Evolutionary conservation across 2,113 vertebrate species (phyloP).

Genomic region (Etheostoma cragini): DNA sequence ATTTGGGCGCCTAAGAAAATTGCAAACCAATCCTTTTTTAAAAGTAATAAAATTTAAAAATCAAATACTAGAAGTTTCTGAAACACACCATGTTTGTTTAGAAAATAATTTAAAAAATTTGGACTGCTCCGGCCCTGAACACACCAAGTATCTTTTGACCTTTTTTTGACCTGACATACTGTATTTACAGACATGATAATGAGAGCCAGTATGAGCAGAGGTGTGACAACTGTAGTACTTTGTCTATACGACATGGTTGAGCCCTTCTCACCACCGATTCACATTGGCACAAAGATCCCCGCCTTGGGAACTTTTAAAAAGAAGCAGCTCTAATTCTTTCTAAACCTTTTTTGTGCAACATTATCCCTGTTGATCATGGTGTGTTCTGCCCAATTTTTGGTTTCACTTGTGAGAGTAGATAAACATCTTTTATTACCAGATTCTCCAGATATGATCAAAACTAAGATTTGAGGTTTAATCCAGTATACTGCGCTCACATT

Average conservation of each 20-base stretch:
- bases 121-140: background rate
- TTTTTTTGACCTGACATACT: background rate
- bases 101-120: too few relatives aligned
- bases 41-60: background rate
- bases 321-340: background rate
- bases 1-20: background rate
- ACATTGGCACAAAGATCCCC: background rate
- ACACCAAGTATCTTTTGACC: background rate
- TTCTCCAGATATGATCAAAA: background rate
- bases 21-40: background rate
- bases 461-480: background rate
- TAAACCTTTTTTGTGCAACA: too few relatives aligned
- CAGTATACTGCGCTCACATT: background rate
- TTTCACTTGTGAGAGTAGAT: background rate
- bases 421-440: background rate
- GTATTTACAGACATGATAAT: background rate
- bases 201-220: background rate
- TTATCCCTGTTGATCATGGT: background rate
- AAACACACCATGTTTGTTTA: too few relatives aligned
- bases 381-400: background rate
- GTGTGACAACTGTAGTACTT: background rate
- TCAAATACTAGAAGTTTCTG: too few relatives aligned
- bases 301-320: too few relatives aligned
- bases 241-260: background rate
- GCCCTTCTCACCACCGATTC: background rate